Evolutionary conservation across 2,113 vertebrate genomes (phyloP).

Genomic region (Colossoma macropomum): DNA sequence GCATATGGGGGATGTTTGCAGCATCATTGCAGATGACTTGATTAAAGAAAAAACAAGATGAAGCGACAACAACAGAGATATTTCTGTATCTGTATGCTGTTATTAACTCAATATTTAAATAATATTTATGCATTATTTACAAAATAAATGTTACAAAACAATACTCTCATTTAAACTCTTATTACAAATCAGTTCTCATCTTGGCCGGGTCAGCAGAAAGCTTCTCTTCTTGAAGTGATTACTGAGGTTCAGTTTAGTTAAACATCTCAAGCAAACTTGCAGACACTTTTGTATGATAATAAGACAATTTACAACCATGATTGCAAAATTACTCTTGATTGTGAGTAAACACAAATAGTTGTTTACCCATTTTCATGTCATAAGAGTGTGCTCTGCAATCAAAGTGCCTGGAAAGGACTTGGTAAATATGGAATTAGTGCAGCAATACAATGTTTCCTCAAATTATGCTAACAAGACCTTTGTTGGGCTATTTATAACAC

Average conservation of each 20-base stretch:
- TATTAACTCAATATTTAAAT: neutral
- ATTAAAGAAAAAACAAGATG: neutral
- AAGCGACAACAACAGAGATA: neutral
- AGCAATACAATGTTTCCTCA: slow-evolving; percentile 26
- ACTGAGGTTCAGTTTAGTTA: neutral
- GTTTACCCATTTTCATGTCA: neutral
- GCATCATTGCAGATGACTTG: neutral
- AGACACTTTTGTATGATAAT: neutral
- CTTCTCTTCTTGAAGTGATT: neutral
- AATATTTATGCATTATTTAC: neutral
- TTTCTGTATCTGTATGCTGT: neutral
- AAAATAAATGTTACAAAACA: neutral
- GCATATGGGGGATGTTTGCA: neutral
- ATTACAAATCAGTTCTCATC: neutral
- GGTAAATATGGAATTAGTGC: slow-evolving; percentile 31
- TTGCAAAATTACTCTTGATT: slow-evolving; percentile 1
- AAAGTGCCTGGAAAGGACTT: slow-evolving; percentile 17
- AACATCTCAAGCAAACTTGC: neutral
- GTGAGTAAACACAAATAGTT: slow-evolving; percentile 1
- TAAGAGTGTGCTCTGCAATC: neutral
- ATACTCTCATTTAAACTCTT: neutral
- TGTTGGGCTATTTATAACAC: slow-evolving; percentile 1
- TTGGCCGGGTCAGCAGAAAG: neutral
- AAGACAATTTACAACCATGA: neutral
- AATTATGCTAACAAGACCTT: slow-evolving; percentile 40